Evolutionary conservation across 2,113 vertebrate species (phyloP).

Genomic region (Antigone vipio): DNA sequence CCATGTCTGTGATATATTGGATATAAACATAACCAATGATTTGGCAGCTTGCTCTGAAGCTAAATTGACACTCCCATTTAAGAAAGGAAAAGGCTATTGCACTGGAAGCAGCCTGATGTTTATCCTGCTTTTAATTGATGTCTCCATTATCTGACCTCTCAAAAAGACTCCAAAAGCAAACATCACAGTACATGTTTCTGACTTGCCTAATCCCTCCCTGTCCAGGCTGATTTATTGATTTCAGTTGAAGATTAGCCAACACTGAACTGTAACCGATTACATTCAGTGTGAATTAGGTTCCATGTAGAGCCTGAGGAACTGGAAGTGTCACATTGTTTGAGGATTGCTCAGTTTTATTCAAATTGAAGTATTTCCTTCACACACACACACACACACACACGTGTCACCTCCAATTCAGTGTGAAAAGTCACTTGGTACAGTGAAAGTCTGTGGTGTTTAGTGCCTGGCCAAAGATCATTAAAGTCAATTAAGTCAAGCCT

Average conservation of each 20-base stretch:
- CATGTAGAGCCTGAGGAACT: background rate
- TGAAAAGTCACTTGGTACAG: background rate
- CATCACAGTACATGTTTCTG: background rate
- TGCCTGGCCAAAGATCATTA: background rate
- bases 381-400: too few relatives aligned
- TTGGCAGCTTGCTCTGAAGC: background rate
- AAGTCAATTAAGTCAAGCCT: background rate
- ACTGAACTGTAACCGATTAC: background rate
- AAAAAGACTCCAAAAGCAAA: slow-evolving; percentile 35
- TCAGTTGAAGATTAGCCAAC: slow-evolving; percentile 23
- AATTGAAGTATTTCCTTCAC: background rate
- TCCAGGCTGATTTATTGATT: slow-evolving; percentile 13
- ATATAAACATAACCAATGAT: background rate
- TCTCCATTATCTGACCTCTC: slow-evolving; percentile 11
- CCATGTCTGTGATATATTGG: background rate
- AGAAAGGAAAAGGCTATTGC: background rate
- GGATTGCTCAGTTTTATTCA: background rate
- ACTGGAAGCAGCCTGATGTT: background rate
- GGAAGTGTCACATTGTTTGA: background rate
- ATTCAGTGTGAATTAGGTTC: background rate
- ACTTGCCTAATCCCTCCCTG: background rate
- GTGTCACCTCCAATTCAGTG: background rate
- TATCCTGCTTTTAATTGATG: slow-evolving; percentile 29
- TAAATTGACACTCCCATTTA: background rate
- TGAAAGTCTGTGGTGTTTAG: background rate